Evolutionary conservation across 2,113 vertebrate genomes (phyloP).

Genomic region (Hoplias malabaricus): DNA sequence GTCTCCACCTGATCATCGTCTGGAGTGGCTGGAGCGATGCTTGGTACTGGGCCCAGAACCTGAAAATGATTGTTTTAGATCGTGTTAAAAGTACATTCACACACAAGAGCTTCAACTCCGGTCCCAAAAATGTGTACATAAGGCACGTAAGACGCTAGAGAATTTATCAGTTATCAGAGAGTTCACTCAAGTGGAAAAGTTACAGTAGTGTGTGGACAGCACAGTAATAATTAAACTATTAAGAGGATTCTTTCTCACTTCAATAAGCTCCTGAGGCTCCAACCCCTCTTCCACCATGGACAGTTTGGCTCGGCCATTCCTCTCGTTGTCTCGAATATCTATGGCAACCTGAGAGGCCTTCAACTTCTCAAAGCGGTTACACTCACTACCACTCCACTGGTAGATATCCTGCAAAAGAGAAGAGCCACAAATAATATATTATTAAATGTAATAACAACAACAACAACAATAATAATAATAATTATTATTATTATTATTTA

Average conservation of each 20-base stretch:
- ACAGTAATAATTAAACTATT: neutral
- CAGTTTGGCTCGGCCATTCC: constrained; percentile 72
- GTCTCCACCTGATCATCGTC: constrained; percentile 54
- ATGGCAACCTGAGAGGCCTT: constrained; percentile 73
- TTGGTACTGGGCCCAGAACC: constrained; percentile 69
- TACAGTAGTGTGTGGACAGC: too few species aligned
- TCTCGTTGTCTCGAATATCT: constrained; percentile 76
- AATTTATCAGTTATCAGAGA: too few species aligned
- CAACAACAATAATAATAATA: too few species aligned
- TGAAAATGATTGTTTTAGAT: constrained; percentile 33
- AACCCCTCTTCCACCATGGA: constrained; percentile 70
- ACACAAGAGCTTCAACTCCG: neutral
- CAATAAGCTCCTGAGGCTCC: constrained; percentile 56
- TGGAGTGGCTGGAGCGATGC: constrained; percentile 46
- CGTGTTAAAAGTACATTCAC: neutral
- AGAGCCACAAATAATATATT: neutral
- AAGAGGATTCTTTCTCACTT: constrained; percentile 51
- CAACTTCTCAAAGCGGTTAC: constrained; percentile 71
- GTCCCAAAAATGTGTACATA: neutral
- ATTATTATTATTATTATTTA: too few species aligned
- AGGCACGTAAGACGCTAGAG: neutral
- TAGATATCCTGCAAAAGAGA: constrained; percentile 66
- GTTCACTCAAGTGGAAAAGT: too few species aligned
- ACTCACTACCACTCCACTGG: constrained; percentile 76
- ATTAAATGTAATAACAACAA: too few species aligned